Conservation (phyloP, 2,797 vertebrate species). For the Gallinago stenura region DNA sequence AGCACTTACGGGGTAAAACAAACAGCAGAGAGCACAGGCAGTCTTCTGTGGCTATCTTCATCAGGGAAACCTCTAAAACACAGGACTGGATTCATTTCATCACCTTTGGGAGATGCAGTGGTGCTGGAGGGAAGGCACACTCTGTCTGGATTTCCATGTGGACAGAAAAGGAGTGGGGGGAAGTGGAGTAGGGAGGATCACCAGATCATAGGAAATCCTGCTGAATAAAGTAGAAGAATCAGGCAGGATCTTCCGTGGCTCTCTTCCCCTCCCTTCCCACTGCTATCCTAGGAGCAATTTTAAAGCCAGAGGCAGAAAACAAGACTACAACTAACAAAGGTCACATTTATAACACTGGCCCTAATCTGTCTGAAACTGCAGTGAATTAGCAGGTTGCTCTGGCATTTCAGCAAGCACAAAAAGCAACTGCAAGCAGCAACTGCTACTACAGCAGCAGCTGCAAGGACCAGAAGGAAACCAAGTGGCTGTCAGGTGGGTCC, state of each 20-base stretch:
- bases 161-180: not conserved
- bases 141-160: not conserved
- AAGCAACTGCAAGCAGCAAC: not conserved
- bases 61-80: not conserved
- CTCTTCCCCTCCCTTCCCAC: not conserved
- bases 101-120: not conserved
- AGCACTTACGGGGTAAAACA: conserved; percentile 3
- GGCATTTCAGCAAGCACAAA: not conserved
- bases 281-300: fast-evolving
- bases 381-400: not conserved
- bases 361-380: not conserved
- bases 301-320: not conserved
- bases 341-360: not conserved
- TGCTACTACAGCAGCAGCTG: conserved; percentile 3
- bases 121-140: not conserved
- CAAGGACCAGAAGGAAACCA: not conserved
- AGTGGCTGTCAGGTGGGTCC: not conserved
- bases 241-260: not conserved
- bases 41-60: not conserved
- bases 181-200: not conserved
- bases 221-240: not conserved
- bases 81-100: not conserved
- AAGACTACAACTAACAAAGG: not conserved
- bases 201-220: not conserved
- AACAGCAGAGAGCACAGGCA: not conserved